Conservation (phyloP, 64 coral and sea anemone genomes). For the Actinia equina region DNA sequence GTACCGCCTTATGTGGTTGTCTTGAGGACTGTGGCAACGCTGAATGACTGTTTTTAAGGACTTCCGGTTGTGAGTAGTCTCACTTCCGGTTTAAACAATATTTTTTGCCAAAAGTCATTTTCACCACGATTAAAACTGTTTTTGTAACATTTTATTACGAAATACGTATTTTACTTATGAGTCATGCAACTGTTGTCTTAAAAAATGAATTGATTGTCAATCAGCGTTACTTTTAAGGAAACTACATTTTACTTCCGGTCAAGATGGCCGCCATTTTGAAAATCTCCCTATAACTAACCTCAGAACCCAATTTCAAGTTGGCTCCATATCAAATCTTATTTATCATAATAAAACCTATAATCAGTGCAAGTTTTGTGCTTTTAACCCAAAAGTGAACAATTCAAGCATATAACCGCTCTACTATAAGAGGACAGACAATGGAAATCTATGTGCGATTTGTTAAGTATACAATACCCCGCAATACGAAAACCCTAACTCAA, state of each 20-base stretch:
- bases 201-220: neutral
- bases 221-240: neutral
- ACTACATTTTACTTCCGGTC: neutral
- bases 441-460: too few relatives aligned
- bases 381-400: too few relatives aligned
- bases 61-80: slow-evolving; percentile 1
- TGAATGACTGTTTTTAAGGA: neutral
- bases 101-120: neutral
- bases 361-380: too few relatives aligned
- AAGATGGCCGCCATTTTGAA: neutral
- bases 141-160: neutral
- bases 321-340: too few relatives aligned
- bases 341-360: too few relatives aligned
- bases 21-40: slow-evolving; percentile 16
- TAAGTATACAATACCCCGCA: too few relatives aligned
- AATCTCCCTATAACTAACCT: too few relatives aligned
- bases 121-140: neutral
- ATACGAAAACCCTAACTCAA: too few relatives aligned
- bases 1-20: slow-evolving; percentile 33
- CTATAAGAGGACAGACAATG: too few relatives aligned
- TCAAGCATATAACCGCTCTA: too few relatives aligned
- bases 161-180: slow-evolving; percentile 1
- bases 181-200: neutral
- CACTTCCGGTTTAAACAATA: slow-evolving; percentile 16
- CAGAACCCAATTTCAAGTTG: too few relatives aligned